A percentile compares a stretch with the other conserved stretches of the same genome.
phyloP scores from a whole-genome alignment of 2,888 invertebrate species.

The Xanthostigma xanthostigma region DNA sequence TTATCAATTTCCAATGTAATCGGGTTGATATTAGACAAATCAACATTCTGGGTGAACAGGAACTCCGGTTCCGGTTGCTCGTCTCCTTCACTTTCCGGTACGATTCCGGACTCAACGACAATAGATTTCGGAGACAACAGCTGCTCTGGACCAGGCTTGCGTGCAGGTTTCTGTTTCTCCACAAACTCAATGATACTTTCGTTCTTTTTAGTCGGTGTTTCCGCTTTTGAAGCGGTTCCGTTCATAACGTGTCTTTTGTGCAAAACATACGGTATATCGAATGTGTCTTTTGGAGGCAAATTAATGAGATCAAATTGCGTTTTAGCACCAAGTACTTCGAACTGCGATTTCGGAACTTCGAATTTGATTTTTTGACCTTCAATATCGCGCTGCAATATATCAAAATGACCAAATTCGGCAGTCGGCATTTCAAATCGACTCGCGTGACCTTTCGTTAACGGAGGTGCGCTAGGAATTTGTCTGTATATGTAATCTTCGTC shows the following conservation, averaged over 20 bases:
- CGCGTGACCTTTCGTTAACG: slow-evolving; percentile 45
- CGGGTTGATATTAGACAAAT: slow-evolving; percentile 57
- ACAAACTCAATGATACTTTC: slow-evolving; percentile 6
- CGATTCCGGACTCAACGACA: slow-evolving; percentile 16
- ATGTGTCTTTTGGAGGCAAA: slow-evolving; percentile 37
- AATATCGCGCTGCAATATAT: slow-evolving; percentile 34
- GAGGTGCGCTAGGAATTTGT: slow-evolving; percentile 54
- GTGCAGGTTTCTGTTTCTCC: slow-evolving; percentile 8
- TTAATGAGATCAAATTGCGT: slow-evolving; percentile 30
- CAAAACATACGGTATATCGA: slow-evolving; percentile 69
- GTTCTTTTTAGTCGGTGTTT: slow-evolving; percentile 18
- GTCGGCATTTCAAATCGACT: slow-evolving; percentile 29
- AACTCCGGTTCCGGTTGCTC: slow-evolving; percentile 45
- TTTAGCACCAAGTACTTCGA: slow-evolving; percentile 39
- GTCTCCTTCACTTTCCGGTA: slow-evolving; percentile 20
- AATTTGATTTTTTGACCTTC: slow-evolving; percentile 44
- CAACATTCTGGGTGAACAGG: slow-evolving; percentile 59
- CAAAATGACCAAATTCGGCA: slow-evolving; percentile 46
- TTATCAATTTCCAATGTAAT: slow-evolving; percentile 57
- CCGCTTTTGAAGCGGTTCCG: slow-evolving; percentile 48
- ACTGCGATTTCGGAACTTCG: slow-evolving; percentile 57
- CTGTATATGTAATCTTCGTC: slow-evolving; percentile 68
- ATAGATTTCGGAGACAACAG: slow-evolving; percentile 43
- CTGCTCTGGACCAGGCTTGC: slow-evolving; percentile 32
- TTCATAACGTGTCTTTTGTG: slow-evolving; percentile 78